Evolutionary conservation across 2,113 vertebrate genomes (phyloP).

Genomic region (Tapirus terrestris): DNA sequence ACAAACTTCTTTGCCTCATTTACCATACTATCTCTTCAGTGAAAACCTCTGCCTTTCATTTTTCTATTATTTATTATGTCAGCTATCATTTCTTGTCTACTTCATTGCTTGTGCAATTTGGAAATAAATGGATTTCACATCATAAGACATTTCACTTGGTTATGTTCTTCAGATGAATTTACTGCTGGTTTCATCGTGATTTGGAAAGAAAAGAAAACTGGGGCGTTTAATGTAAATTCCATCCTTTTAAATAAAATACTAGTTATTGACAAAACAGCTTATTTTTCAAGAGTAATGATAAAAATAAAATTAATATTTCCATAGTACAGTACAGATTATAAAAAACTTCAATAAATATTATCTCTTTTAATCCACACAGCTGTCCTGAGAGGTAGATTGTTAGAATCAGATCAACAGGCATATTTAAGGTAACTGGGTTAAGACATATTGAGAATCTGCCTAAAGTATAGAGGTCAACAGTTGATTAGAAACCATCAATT

Average conservation of each 20-base stretch:
- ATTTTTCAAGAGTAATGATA: neutral
- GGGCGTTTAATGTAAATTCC: neutral
- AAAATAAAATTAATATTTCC: neutral
- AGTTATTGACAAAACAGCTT: neutral
- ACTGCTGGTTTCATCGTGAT: neutral
- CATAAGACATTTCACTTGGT: neutral
- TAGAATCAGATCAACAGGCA: neutral
- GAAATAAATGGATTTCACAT: slow-evolving; percentile 49
- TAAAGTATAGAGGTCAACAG: neutral
- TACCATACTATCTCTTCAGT: neutral
- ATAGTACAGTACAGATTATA: neutral
- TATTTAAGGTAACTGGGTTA: neutral
- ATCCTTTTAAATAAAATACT: neutral
- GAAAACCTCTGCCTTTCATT: neutral
- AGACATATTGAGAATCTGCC: neutral
- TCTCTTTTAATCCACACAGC: neutral
- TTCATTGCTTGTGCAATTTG: neutral
- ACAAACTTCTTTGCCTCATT: neutral
- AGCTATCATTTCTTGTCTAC: slow-evolving; percentile 22
- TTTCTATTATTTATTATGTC: slow-evolving; percentile 36
- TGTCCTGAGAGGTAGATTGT: neutral
- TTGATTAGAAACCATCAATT: neutral
- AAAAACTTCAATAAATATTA: neutral
- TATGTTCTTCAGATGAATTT: slow-evolving; percentile 32
- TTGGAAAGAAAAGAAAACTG: slow-evolving; percentile 21